Base-by-base conservation (phyloP, 2,113 vertebrate genomes). In the Pelmatolapia mariae region DNA sequence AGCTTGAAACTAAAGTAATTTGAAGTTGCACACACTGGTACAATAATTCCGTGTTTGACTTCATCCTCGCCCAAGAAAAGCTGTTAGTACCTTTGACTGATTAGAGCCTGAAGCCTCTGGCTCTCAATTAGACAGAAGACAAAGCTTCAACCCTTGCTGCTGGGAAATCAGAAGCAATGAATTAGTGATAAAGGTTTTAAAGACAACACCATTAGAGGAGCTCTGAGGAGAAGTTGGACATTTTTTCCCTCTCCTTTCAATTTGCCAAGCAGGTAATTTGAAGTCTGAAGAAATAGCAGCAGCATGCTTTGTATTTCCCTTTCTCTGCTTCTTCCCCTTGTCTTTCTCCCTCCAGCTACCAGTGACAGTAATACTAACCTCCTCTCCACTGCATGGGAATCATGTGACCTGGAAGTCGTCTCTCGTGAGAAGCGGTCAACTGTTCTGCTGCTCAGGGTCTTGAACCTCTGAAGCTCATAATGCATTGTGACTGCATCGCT, bases 151-250 rank as follows among this genome's bases (percentile, higher is more conserved):
- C 76, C 68, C 52, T 83, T 52, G 53, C 85, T 82, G 80, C 86
- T 87, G 81, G 82, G 89, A 90, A 91, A 91, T 92, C 88, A 82
- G n/a, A 92, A 86, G 90, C 89, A 93, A 93, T 93, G 89, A 94
- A 94, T 94, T 91, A 91, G 89, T 93, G 91, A 93, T 94, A 91
- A 91, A 84, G 85, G 84, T 89, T 91, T 93, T 87, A 94, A 92
- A 91, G 90, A 89, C 87, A 87, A 90, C 89, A 88, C 87, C 81
- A 91, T 94, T 92, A 94, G 84, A 85, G 59, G n/a, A 57, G 73
- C 86, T 63, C 80, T 84, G n/a, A 26, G 88, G 38, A 76, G 68
- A 61, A 86, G 83, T 24, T 66, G 81, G 88, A 31, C 83, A 78
- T 59, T 84, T 81, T 89, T 79, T 43, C 26, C 22, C 43, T 50